Conservation (phyloP, 2,113 vertebrate genomes). For the Kryptolebias marmoratus region DNA sequence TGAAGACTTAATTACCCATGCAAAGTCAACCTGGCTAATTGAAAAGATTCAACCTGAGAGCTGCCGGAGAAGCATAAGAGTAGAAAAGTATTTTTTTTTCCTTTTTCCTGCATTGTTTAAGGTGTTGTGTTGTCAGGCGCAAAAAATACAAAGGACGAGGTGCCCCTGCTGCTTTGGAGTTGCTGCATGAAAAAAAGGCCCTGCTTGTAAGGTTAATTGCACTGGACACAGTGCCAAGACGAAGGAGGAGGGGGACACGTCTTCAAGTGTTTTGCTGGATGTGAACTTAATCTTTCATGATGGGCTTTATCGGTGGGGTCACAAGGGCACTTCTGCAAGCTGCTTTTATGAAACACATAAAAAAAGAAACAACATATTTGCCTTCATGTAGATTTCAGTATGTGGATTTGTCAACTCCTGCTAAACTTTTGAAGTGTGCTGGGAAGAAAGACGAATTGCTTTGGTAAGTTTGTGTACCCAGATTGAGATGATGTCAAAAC, state of each 20-base stretch:
- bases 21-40: slow-evolving; percentile 84
- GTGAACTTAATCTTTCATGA: slow-evolving; percentile 70
- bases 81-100: slow-evolving; percentile 37
- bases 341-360: slow-evolving; percentile 40
- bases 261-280: slow-evolving; percentile 64
- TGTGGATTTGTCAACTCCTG: slow-evolving; percentile 5
- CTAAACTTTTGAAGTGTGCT: slow-evolving; percentile 26
- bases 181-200: slow-evolving; percentile 45
- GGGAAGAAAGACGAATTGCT: slow-evolving; percentile 44
- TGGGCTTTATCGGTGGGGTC: slow-evolving; percentile 57
- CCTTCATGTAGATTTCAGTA: not conserved
- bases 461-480: slow-evolving; percentile 73
- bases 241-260: slow-evolving; percentile 52
- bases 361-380: slow-evolving; percentile 6
- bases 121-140: slow-evolving; percentile 67
- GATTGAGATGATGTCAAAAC: slow-evolving; percentile 73
- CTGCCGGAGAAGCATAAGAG: slow-evolving; percentile 49
- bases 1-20: slow-evolving; percentile 83
- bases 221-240: slow-evolving; percentile 62
- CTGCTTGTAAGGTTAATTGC: slow-evolving; percentile 75
- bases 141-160: slow-evolving; percentile 60
- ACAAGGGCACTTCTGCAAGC: slow-evolving; percentile 43
- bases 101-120: slow-evolving; percentile 37
- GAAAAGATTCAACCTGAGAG: slow-evolving; percentile 73
- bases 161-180: slow-evolving; percentile 47